Conservation (phyloP, 2,113 vertebrate genomes). For the Spermophilus dauricus region DNA sequence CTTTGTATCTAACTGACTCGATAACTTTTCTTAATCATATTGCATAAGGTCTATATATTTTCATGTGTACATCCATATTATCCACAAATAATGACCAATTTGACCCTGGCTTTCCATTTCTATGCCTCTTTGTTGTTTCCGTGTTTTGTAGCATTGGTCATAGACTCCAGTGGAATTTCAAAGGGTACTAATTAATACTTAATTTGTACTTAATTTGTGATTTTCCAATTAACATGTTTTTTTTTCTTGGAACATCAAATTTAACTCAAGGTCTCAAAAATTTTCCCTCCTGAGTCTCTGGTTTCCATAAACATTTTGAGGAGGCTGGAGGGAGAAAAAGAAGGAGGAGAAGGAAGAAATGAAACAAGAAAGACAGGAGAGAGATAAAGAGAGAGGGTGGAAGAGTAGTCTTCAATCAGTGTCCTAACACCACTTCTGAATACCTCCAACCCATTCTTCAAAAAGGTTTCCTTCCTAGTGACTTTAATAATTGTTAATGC, state of each 20-base stretch:
- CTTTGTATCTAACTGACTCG: background rate
- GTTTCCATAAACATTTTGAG: background rate
- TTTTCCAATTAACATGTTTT: background rate
- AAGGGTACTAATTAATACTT: background rate
- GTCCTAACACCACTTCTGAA: background rate
- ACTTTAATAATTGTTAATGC: background rate
- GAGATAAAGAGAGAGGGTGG: background rate
- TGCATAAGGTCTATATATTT: background rate
- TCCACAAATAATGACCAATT: background rate
- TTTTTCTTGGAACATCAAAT: background rate
- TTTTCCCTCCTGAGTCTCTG: background rate
- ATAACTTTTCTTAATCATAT: background rate
- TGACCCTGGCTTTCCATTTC: background rate
- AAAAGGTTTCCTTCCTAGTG: background rate
- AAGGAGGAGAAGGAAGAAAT: accelerated
- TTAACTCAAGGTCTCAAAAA: background rate
- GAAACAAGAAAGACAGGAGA: background rate
- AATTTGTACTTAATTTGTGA: background rate
- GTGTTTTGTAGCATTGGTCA: background rate
- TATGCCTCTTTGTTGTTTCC: background rate
- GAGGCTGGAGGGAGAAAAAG: too few relatives aligned
- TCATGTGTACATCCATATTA: background rate
- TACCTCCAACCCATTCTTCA: background rate
- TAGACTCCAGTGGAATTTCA: background rate
- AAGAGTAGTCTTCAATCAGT: background rate